Conservation (phyloP, 2,888 invertebrate species). For the Flexamia atlantica region DNA sequence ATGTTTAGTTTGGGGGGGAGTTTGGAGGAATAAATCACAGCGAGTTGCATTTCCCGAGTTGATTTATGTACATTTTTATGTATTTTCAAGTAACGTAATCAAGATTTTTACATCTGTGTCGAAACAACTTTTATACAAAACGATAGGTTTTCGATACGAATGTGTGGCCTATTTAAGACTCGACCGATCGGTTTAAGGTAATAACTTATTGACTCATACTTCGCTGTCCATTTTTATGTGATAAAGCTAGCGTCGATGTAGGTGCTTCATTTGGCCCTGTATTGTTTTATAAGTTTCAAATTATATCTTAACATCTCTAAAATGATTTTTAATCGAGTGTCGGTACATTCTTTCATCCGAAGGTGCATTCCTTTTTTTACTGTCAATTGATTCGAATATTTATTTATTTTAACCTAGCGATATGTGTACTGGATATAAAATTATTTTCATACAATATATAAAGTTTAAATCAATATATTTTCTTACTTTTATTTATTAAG, state of each 20-base stretch:
- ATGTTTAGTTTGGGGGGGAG: background rate
- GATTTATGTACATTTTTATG: slow-evolving; percentile 21
- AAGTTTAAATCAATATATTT: background rate
- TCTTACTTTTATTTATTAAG: background rate
- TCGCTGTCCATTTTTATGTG: slow-evolving; percentile 38
- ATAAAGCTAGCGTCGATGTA: slow-evolving; percentile 17
- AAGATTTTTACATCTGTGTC: slow-evolving; percentile 27
- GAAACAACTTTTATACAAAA: slow-evolving; percentile 29
- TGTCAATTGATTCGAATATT: background rate
- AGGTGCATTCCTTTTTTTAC: slow-evolving; percentile 8
- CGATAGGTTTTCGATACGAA: slow-evolving; percentile 28
- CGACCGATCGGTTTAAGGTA: slow-evolving; percentile 2
- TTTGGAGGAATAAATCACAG: background rate
- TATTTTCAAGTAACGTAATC: slow-evolving; percentile 17
- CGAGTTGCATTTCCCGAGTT: background rate
- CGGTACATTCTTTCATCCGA: background rate
- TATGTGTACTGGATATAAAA: background rate
- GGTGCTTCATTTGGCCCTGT: slow-evolving; percentile 7
- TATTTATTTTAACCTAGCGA: background rate
- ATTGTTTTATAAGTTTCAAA: background rate
- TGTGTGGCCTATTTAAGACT: slow-evolving; percentile 57
- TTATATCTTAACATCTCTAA: background rate
- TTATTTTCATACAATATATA: background rate
- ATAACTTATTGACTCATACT: background rate
- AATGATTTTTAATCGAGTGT: background rate